Evolutionary conservation across 2,113 vertebrate genomes (phyloP).

Genomic region (Psephotus haematonotus): DNA sequence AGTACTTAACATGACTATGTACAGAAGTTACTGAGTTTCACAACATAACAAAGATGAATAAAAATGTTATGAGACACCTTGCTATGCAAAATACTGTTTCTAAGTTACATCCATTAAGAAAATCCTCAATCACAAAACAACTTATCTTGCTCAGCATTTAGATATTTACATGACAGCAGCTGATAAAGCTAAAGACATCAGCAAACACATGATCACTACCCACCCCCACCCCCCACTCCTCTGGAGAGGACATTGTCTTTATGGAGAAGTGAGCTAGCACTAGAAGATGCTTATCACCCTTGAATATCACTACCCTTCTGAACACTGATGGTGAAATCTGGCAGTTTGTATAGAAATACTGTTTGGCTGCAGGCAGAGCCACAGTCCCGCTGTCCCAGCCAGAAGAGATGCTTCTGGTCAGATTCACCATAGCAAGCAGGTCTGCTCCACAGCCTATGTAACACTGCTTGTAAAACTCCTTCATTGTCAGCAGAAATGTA

Average conservation of each 20-base stretch:
- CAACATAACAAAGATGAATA: not conserved
- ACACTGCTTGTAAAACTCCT: not conserved
- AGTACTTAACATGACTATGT: not conserved
- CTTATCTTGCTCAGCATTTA: not conserved
- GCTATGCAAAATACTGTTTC: not conserved
- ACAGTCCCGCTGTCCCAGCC: not conserved
- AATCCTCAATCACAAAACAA: not conserved
- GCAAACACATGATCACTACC: not conserved
- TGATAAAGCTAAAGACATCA: not conserved
- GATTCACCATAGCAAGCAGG: not conserved
- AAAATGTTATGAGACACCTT: rapidly evolving
- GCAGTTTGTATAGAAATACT: not conserved
- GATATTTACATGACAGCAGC: not conserved
- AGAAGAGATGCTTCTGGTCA: not conserved
- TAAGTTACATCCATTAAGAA: not conserved
- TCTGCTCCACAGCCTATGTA: not conserved
- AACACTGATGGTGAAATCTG: not conserved
- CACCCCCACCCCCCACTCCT: too few species aligned
- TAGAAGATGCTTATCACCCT: not conserved
- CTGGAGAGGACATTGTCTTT: not conserved
- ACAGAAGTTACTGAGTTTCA: not conserved
- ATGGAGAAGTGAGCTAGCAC: not conserved
- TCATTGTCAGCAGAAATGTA: not conserved
- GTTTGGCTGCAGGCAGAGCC: not conserved
- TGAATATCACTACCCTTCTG: not conserved